Evolutionary conservation across 2,888 invertebrate genomes (phyloP).

Genomic region (Tipula helvola): DNA sequence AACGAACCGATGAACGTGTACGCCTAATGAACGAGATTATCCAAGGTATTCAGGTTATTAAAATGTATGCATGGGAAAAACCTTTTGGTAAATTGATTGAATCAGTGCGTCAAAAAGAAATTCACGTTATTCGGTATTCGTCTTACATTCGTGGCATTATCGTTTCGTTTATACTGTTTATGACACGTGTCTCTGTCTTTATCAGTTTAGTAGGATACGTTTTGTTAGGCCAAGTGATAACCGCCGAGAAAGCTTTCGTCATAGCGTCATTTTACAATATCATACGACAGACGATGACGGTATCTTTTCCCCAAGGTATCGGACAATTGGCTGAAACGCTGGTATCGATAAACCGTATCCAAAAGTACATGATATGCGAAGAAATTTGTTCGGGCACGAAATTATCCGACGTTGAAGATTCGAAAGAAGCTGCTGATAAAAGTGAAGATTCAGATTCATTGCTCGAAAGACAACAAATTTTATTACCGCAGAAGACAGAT

Average conservation of each 20-base stretch:
- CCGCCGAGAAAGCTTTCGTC: constrained; percentile 75
- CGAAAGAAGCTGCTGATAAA: neutral
- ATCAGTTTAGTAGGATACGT: constrained; percentile 69
- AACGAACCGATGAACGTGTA: constrained; percentile 82
- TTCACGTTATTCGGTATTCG: constrained; percentile 55
- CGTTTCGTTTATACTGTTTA: constrained; percentile 75
- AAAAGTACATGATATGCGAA: constrained; percentile 48
- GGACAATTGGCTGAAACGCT: constrained; percentile 47
- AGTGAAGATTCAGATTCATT: neutral
- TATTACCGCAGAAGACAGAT: neutral
- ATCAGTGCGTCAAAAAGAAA: constrained; percentile 40
- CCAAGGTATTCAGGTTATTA: constrained; percentile 80
- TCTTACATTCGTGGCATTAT: constrained; percentile 67
- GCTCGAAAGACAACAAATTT: neutral
- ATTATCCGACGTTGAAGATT: neutral
- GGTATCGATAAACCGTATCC: constrained; percentile 43
- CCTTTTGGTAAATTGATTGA: constrained; percentile 70
- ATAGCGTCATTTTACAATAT: constrained; percentile 84
- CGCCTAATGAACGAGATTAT: constrained; percentile 85
- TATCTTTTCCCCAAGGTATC: constrained; percentile 74
- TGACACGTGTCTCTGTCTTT: constrained; percentile 77
- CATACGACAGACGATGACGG: constrained; percentile 71
- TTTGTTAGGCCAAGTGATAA: constrained; percentile 54
- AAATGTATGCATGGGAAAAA: constrained; percentile 94
- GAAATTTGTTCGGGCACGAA: constrained; percentile 32